Evolutionary conservation across 2,113 vertebrate species (phyloP), one percentile per base, ranked within the genome.

Genomic region (Pagrus major): DNA sequence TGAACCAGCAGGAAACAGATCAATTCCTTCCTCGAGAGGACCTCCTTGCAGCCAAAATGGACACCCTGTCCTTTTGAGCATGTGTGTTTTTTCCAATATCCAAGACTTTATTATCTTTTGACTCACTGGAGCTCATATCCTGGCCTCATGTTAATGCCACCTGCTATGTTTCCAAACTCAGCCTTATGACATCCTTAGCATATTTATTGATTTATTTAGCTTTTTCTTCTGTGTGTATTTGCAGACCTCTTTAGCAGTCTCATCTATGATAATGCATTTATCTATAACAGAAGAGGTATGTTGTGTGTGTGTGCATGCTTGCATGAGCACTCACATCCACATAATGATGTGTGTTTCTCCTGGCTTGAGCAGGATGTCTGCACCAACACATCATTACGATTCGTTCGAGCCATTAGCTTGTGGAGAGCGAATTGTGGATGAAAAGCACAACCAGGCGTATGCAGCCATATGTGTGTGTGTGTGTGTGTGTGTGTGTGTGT

Each of bases 71-170:
- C 65, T 63, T 79, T 47, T 78, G 59, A 79, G 73, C 74, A 72
- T 55, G 76, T 77, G 71, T 80, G 42, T 47, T 58, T 63, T 69
- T 71, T 49, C 67, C 59, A 67, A 42, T 81, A 78, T 54, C 59
- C 68, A 41, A 16, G 29, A 76, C 59, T 74, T n/a, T 84, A 83
- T 85, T 81, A 78, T 83, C 41, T 81, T 71, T 75, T 80, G 80
- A 85, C 65, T 89, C 91, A 89, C 47, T 84, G 85, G 83, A 89
- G 84, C 90, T 86, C 83, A 89, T 52, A 89, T 93, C 86, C 90
- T 83, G 84, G 60, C 71, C 39, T 79, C 18, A 10, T 68, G 70
- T 75, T 86, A 69, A 80, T 79, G 51, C 58, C 11, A n/a, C 85
- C n/a, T 58, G 66, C 60, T 76, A 10, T 21, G 42, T 85, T 82